Base-by-base conservation (phyloP, 2,797 vertebrate species). In the Rhabdomys pumilio region DNA sequence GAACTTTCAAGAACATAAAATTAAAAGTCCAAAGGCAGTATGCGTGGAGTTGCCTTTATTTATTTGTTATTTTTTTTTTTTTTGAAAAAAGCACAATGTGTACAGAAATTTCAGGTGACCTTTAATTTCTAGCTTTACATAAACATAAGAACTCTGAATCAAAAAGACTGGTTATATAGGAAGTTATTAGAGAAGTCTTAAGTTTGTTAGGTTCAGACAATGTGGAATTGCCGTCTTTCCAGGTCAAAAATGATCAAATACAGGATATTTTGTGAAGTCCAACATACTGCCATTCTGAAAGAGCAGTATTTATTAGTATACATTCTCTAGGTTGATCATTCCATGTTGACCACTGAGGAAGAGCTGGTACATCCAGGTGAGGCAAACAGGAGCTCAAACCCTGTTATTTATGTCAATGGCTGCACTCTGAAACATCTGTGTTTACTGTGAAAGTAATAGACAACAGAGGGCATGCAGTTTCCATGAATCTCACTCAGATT, bases 61-160 rank as follows among this genome's bases (percentile, higher is more conserved):
- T 79, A 10, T 7, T 82, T 95, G 82, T 65, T 92, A 19, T 34
- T 84, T 95, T 96, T 85, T 73, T 91, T 93, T n/a, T 44, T 44
- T 44, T 44, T 44, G 4, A 88, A 93, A 94, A 95, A 34, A 19
- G 2, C 41, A 50, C 69, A 34, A 26, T 90, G 76, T 19, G 19
- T 57, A 10, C 38, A 55, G 53, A 77, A 73, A 93, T 50, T 84
- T 11, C 65, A 90, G 57, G n/a, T 55, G n/a, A 83, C 59, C 55
- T 93, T 95, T 96, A 75, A 72, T 94, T 76, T 94, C 65, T 89
- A 87, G 72, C 38, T 93, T 97, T 76, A 76, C 72, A 31, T 59
- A 90, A 88, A 93, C 63, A 59, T 92, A 69, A 84, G 92, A 92
- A 73, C 1, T 11, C 38, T 26, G 4, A 91, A 85, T 87, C 59